Conservation (phyloP, 2,888 invertebrate genomes). For the Malachius bipustulatus region DNA sequence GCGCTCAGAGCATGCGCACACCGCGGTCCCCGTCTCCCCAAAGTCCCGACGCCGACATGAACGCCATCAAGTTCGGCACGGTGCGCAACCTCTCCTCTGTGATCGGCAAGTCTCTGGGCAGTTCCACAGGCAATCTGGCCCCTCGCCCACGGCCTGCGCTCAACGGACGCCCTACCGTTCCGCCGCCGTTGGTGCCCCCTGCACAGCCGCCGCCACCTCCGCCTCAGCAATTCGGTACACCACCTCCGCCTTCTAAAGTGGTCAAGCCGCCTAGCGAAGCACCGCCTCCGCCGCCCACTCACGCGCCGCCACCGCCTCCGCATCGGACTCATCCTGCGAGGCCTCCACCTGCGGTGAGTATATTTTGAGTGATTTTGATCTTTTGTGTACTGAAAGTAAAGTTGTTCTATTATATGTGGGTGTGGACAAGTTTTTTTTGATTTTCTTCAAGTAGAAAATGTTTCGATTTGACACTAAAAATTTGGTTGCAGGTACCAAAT, state of each 20-base stretch:
- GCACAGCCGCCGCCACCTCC: constrained; percentile 36
- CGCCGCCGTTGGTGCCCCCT: constrained; percentile 33
- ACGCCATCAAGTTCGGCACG: constrained; percentile 32
- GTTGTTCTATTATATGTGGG: too few species aligned
- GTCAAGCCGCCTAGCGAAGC: constrained; percentile 17
- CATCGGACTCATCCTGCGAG: constrained; percentile 26
- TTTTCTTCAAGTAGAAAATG: too few species aligned
- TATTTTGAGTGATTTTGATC: too few species aligned
- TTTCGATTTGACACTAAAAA: too few species aligned
- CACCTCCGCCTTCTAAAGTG: constrained; percentile 28
- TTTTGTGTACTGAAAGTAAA: too few species aligned
- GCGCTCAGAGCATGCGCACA: constrained; percentile 76
- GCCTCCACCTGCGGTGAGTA: constrained; percentile 29
- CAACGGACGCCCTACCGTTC: constrained; percentile 31
- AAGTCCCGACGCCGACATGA: constrained; percentile 30
- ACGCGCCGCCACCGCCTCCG: constrained; percentile 34
- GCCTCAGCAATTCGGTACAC: constrained; percentile 38
- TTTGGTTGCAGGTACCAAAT: constrained; percentile 24
- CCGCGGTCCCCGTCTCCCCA: constrained; percentile 56
- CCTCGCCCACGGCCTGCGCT: constrained; percentile 28
- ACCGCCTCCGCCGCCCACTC: constrained; percentile 32
- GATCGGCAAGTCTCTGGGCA: constrained; percentile 42
- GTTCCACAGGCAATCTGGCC: constrained; percentile 24
- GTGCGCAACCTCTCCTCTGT: constrained; percentile 37
- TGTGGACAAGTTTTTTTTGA: too few species aligned